Evolutionary conservation across 2,113 vertebrate species (phyloP).

Genomic region (Heloderma charlesbogerti): DNA sequence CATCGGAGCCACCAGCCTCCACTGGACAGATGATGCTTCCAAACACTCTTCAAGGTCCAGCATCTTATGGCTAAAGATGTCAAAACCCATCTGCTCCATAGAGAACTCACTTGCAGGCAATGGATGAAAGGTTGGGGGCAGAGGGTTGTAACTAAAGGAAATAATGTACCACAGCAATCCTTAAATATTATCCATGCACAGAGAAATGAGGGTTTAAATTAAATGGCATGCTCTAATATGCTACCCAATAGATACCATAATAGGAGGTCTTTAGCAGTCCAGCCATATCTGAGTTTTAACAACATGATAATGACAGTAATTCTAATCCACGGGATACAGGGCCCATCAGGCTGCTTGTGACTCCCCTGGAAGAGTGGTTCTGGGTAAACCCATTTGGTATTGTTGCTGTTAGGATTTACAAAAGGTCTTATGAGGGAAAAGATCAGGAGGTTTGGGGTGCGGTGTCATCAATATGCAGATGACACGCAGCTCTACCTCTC

Average conservation of each 20-base stretch:
- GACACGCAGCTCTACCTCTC: too few relatives aligned
- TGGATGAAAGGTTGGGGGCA: too few relatives aligned
- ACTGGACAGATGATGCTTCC: too few relatives aligned
- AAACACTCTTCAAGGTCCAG: not conserved
- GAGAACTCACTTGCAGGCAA: not conserved
- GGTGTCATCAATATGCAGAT: too few relatives aligned
- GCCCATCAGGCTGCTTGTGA: constrained; percentile 33
- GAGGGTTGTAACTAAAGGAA: constrained; percentile 62
- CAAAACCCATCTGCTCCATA: not conserved
- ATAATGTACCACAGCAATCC: constrained; percentile 61
- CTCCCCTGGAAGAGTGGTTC: not conserved
- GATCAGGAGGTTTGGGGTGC: too few relatives aligned
- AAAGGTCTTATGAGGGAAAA: not conserved
- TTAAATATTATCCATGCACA: constrained; percentile 69
- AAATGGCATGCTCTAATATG: constrained; percentile 69
- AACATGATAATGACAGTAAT: constrained; percentile 65
- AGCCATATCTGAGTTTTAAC: constrained; percentile 55
- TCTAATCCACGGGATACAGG: constrained; percentile 52
- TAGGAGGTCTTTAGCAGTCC: constrained; percentile 59
- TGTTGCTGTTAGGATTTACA: not conserved
- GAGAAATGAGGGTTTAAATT: constrained; percentile 75
- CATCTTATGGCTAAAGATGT: too few relatives aligned
- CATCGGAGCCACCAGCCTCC: too few relatives aligned
- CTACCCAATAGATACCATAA: constrained; percentile 68
- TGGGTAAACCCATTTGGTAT: not conserved